Evolutionary conservation across 2,113 vertebrate genomes (phyloP).

Genomic region (Larimichthys polyactis): DNA sequence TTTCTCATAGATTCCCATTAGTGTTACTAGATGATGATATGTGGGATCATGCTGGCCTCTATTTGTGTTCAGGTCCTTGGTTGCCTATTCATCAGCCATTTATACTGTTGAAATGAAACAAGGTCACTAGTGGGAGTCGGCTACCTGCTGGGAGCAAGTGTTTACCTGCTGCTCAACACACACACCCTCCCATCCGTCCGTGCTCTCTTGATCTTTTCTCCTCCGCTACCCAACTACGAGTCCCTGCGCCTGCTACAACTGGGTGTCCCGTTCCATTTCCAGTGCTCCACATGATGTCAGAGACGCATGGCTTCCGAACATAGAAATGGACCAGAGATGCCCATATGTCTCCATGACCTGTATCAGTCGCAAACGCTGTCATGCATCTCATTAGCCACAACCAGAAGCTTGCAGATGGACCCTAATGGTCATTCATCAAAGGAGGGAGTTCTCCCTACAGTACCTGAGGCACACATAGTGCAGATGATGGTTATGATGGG

Average conservation of each 20-base stretch:
- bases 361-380: constrained; percentile 63
- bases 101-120: constrained; percentile 52
- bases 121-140: constrained; percentile 60
- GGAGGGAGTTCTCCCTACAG: constrained; percentile 44
- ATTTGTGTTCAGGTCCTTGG: constrained; percentile 28
- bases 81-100: constrained; percentile 67
- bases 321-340: constrained; percentile 47
- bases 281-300: constrained; percentile 56
- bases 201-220: constrained; percentile 14
- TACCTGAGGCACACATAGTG: constrained; percentile 41
- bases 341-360: constrained; percentile 74
- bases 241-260: neutral
- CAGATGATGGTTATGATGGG: constrained; percentile 36
- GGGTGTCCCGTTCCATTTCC: constrained; percentile 45
- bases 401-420: constrained; percentile 39
- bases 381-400: constrained; percentile 72
- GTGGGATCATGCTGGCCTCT: constrained; percentile 60
- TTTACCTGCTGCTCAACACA: constrained; percentile 63
- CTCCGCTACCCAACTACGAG: neutral
- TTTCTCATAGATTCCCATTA: constrained; percentile 61
- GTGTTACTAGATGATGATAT: constrained; percentile 57
- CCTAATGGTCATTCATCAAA: constrained; percentile 61
- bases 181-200: neutral
- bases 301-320: constrained; percentile 67
- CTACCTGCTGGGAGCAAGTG: constrained; percentile 60